These are phyloP conservation scores for Smutsia gigantea DNA, from an alignment of 2,797 vertebrate species.

Conservation along the genomic window DNA sequence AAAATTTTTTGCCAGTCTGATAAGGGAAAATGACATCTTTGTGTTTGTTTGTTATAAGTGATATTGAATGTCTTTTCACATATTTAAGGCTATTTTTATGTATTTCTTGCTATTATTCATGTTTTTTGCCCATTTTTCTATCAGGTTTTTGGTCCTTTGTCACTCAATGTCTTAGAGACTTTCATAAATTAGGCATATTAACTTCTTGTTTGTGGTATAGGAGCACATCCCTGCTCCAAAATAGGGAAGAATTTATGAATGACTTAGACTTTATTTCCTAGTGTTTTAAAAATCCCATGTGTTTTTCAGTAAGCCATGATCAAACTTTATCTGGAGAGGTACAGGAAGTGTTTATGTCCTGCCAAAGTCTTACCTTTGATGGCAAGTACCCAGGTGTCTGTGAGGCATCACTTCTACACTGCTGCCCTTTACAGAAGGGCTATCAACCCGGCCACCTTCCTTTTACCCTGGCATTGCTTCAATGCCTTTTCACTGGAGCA, in stretches of 20 bases:
- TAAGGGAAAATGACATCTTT: neutral
- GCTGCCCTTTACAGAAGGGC: neutral
- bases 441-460: too few species aligned
- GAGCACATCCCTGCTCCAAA: neutral
- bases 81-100: neutral
- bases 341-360: neutral
- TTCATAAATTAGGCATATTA: neutral
- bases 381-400: accelerated
- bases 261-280: neutral
- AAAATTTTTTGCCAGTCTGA: neutral
- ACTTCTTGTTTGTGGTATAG: neutral
- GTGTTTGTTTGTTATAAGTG: neutral
- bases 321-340: neutral
- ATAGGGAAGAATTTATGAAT: neutral
- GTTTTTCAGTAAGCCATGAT: neutral
- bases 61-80: neutral
- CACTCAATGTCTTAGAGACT: neutral
- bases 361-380: neutral
- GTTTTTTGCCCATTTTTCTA: neutral
- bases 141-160: neutral
- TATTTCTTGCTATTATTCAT: neutral
- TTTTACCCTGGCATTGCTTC: neutral
- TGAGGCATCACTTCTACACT: neutral
- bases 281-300: neutral
- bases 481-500: neutral